These are phyloP conservation scores for Amphipoea oculea DNA, from an alignment of 2,888 invertebrate genomes.

Conservation along the genomic window DNA sequence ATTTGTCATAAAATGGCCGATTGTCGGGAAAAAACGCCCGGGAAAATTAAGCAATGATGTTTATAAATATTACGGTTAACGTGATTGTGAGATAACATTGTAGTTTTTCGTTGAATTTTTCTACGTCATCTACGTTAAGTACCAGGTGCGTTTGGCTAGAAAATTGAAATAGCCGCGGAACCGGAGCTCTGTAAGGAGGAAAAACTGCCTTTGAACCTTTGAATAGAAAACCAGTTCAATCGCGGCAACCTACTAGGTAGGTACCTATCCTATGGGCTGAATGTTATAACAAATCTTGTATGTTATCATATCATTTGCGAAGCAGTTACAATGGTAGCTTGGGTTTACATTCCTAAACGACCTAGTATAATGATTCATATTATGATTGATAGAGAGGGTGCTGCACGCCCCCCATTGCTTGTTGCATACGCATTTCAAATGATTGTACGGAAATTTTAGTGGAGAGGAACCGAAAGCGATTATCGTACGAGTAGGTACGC, in stretches of 20 bases:
- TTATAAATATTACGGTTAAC: constrained; percentile 31
- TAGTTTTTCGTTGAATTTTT: neutral
- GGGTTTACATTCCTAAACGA: neutral
- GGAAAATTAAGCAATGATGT: constrained; percentile 24
- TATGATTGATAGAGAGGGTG: neutral
- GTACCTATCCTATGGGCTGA: neutral
- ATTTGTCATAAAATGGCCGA: constrained; percentile 53
- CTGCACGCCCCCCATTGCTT: no score
- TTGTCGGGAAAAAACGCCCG: constrained; percentile 16
- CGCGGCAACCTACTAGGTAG: neutral
- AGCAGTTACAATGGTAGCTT: neutral
- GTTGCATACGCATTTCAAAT: neutral
- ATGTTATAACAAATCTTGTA: constrained; percentile 24
- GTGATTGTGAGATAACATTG: constrained; percentile 35
- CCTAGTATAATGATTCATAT: neutral
- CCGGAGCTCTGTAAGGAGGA: neutral
- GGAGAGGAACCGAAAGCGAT: neutral
- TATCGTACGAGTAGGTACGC: neutral
- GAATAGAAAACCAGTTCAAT: constrained; percentile 28
- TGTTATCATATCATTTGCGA: constrained; percentile 20
- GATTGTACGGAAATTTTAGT: neutral
- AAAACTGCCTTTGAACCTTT: constrained; percentile 23
- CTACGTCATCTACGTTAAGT: neutral
- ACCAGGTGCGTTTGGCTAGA: neutral
- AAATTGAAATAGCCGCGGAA: neutral